Percentiles rank a stretch among this genome's conserved stretches.
phyloP scores from a whole-genome alignment of 2,797 vertebrate species.

The Glyptemys insculpta region DNA sequence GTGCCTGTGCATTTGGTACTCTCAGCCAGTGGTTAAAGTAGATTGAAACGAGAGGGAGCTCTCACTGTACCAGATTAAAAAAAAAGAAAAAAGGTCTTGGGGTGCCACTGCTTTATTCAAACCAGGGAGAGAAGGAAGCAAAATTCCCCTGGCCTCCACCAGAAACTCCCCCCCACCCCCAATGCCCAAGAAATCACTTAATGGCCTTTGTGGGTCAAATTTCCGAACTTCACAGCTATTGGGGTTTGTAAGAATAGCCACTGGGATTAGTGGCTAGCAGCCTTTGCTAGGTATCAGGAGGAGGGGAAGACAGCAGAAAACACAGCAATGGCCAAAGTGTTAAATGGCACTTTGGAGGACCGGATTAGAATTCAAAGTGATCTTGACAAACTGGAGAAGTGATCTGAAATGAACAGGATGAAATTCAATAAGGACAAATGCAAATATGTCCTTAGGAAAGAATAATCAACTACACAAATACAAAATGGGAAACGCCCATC shows the following conservation, averaged over 20 bases:
- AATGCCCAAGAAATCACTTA: neutral
- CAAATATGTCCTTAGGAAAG: neutral
- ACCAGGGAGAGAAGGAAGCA: neutral
- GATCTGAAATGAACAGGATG: neutral
- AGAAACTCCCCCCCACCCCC: neutral
- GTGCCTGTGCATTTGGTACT: neutral
- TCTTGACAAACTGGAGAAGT: neutral
- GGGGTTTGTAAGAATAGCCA: neutral
- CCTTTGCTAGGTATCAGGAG: neutral
- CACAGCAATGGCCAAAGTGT: neutral
- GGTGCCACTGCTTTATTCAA: neutral
- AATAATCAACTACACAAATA: neutral
- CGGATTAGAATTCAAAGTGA: neutral
- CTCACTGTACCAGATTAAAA: neutral
- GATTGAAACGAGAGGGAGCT: neutral
- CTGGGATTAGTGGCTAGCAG: neutral
- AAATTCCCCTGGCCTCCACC: neutral
- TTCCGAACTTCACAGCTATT: neutral
- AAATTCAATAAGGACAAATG: neutral
- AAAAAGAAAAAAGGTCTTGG: neutral
- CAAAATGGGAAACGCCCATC: neutral
- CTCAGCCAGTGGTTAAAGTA: neutral
- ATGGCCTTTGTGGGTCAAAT: neutral
- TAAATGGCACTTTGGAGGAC: neutral
- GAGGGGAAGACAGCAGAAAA: neutral